Conservation (phyloP, 1,140 invertebrate genomes). For the Stegodyphus mimosarum region DNA sequence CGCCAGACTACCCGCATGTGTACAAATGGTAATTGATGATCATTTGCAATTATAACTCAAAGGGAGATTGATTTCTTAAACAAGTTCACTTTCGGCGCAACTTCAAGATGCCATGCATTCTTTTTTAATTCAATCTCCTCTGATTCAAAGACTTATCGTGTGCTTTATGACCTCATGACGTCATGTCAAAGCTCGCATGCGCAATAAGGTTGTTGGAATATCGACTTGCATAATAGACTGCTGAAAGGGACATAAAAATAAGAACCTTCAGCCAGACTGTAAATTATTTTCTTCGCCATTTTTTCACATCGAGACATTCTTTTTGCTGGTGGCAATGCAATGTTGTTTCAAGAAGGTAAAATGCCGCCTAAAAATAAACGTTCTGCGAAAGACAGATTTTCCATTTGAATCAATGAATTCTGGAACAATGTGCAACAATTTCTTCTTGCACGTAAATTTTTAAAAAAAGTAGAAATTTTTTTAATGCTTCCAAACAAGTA, state of each 20-base stretch:
- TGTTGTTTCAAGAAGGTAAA: not conserved
- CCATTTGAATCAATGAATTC: too few species aligned
- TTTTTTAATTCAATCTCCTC: not conserved
- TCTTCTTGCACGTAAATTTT: too few species aligned
- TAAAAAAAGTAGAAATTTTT: too few species aligned
- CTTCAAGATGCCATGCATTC: too few species aligned
- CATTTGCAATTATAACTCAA: not conserved
- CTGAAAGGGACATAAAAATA: not conserved
- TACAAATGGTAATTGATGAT: constrained; percentile 9
- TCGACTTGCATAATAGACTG: constrained; percentile 11
- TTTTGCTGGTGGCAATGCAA: not conserved
- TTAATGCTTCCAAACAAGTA: too few species aligned
- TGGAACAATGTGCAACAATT: too few species aligned
- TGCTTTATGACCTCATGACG: not conserved
- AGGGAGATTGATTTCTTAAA: not conserved
- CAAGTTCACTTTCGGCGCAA: not conserved
- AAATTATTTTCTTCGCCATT: constrained; percentile 5
- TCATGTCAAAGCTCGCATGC: not conserved
- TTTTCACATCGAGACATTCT: not conserved
- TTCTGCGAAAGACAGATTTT: not conserved
- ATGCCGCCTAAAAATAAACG: not conserved
- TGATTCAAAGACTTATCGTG: not conserved
- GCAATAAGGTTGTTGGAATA: not conserved
- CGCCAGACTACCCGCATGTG: not conserved
- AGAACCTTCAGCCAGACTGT: not conserved